Conservation (phyloP, 2,113 vertebrate species). For the Sciurus niger region DNA sequence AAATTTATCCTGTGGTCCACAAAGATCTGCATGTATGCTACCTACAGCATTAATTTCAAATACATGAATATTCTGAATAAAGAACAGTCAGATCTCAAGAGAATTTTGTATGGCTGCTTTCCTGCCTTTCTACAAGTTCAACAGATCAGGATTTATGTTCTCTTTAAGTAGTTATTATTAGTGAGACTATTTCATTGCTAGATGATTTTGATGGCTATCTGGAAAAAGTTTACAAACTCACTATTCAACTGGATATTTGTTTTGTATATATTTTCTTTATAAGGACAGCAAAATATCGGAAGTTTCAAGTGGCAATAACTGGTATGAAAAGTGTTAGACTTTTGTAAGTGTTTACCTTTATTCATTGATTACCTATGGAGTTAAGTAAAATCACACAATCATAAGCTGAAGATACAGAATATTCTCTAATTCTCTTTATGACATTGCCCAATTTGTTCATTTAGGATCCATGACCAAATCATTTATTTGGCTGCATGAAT, state of each 20-base stretch:
- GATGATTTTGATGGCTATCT: constrained; percentile 16
- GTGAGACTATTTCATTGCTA: not conserved
- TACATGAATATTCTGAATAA: not conserved
- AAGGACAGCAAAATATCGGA: not conserved
- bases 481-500: not conserved
- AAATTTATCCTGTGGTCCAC: not conserved
- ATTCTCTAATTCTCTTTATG: not conserved
- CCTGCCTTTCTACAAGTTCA: not conserved
- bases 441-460: not conserved
- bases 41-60: not conserved
- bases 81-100: not conserved
- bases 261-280: not conserved
- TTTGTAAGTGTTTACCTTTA: not conserved
- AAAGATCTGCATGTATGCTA: not conserved
- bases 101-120: not conserved
- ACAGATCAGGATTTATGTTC: not conserved
- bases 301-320: not conserved
- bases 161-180: constrained; percentile 1
- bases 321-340: not conserved
- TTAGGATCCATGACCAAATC: constrained; percentile 36
- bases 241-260: constrained; percentile 5
- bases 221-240: constrained; percentile 42
- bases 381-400: constrained; percentile 6
- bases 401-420: constrained; percentile 36
- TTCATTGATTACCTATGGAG: not conserved